phyloP scores from a whole-genome alignment of 2,888 invertebrate species.

The Melitaea athalia region DNA sequence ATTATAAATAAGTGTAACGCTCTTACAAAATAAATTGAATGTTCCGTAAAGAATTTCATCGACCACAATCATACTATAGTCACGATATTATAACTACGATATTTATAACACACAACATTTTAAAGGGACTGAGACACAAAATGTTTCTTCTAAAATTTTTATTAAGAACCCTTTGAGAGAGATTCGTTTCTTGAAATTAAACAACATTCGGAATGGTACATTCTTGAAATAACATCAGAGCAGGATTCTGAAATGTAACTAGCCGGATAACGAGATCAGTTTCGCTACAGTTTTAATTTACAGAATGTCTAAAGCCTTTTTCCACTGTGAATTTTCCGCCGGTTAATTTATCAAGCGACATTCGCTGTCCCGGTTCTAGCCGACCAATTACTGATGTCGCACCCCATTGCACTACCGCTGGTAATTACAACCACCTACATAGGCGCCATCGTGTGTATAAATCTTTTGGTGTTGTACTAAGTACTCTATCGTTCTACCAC shows the following conservation, averaged over 20 bases:
- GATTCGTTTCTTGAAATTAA: not conserved
- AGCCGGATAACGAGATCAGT: constrained; percentile 58
- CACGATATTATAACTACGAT: not conserved
- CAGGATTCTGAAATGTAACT: constrained; percentile 33
- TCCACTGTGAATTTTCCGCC: constrained; percentile 62
- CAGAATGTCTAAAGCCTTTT: constrained; percentile 66
- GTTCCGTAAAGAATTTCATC: not conserved
- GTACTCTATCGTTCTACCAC: no score
- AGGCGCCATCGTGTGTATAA: constrained; percentile 13
- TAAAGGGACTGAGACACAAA: not conserved
- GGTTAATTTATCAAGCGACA: constrained; percentile 74
- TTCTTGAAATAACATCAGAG: constrained; percentile 1
- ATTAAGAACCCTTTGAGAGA: not conserved
- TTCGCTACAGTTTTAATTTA: constrained; percentile 67
- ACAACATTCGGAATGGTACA: not conserved
- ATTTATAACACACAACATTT: no score
- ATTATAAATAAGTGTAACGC: not conserved
- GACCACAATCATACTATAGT: not conserved
- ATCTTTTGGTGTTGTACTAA: constrained; percentile 13
- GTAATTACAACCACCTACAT: constrained; percentile 47
- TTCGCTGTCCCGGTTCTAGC: constrained; percentile 57
- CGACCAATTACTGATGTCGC: constrained; percentile 77
- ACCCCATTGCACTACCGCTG: constrained; percentile 58
- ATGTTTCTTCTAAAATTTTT: not conserved
- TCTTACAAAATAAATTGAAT: not conserved